These are phyloP conservation scores for Chunga burmeisteri DNA, from an alignment of 2,113 vertebrate species.

Conservation along the genomic window DNA sequence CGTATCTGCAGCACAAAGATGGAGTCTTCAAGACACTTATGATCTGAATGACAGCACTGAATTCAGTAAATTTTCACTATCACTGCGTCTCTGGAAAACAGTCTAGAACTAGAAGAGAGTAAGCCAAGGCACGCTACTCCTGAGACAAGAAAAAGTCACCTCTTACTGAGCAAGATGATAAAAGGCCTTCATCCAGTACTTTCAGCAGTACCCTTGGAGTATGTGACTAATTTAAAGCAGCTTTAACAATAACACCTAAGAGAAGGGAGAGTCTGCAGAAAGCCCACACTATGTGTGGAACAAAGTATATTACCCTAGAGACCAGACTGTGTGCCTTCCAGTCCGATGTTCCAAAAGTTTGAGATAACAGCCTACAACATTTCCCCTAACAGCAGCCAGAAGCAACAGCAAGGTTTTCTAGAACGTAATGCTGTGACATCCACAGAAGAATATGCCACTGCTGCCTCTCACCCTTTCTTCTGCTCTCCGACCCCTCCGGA, in stretches of 20 bases:
- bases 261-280: not conserved
- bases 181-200: not conserved
- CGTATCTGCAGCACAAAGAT: not conserved
- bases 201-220: not conserved
- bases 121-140: not conserved
- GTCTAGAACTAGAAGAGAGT: not conserved
- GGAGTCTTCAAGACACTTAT: not conserved
- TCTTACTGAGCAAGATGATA: not conserved
- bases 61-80: not conserved
- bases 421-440: not conserved
- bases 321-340: not conserved
- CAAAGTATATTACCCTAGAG: not conserved
- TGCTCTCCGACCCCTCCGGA: not conserved
- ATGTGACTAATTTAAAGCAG: not conserved
- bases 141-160: not conserved
- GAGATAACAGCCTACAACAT: not conserved
- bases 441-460: accelerated
- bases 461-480: not conserved
- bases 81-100: not conserved
- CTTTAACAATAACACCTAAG: not conserved
- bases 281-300: not conserved
- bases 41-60: not conserved
- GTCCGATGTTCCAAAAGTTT: not conserved
- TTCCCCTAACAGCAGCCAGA: not conserved
- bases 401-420: not conserved